Evolutionary conservation across 2,113 vertebrate species (phyloP).

Genomic region (Elgaria multicarinata): DNA sequence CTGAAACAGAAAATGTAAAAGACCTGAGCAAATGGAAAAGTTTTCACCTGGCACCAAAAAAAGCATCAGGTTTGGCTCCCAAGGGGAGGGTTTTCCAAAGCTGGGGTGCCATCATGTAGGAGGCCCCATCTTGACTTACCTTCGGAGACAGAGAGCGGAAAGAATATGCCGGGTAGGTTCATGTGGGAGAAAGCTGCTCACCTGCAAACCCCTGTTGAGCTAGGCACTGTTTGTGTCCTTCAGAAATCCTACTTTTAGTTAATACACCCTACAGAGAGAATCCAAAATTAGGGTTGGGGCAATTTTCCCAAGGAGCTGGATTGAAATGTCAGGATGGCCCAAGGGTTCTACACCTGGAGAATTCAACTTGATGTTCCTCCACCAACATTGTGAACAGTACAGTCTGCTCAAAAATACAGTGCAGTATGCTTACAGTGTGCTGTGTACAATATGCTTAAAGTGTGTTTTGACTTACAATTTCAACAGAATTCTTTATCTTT

Average conservation of each 20-base stretch:
- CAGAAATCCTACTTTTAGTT: neutral
- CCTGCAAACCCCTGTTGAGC: neutral
- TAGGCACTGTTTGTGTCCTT: neutral
- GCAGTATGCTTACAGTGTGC: too few species aligned
- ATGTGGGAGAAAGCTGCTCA: neutral
- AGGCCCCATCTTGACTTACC: neutral
- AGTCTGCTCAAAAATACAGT: too few species aligned
- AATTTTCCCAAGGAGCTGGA: neutral
- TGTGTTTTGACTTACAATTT: slow-evolving; percentile 31
- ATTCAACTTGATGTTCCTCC: slow-evolving; percentile 47
- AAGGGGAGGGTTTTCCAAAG: neutral
- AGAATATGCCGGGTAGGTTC: neutral
- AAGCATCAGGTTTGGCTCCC: too few species aligned
- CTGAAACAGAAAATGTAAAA: neutral
- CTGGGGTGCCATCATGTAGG: neutral
- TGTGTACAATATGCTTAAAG: slow-evolving; percentile 21
- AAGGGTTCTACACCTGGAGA: neutral
- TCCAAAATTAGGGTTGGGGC: neutral
- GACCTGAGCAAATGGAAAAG: neutral
- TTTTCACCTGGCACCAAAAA: neutral
- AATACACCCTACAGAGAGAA: neutral
- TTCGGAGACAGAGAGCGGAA: neutral
- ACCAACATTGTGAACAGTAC: slow-evolving; percentile 29
- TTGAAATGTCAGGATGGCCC: neutral
- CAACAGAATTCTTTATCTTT: slow-evolving; percentile 4